Evolutionary conservation across 2,797 vertebrate genomes (phyloP), one percentile per base, ranked within the genome.

Genomic region (Lindbergichthys nudifrons): DNA sequence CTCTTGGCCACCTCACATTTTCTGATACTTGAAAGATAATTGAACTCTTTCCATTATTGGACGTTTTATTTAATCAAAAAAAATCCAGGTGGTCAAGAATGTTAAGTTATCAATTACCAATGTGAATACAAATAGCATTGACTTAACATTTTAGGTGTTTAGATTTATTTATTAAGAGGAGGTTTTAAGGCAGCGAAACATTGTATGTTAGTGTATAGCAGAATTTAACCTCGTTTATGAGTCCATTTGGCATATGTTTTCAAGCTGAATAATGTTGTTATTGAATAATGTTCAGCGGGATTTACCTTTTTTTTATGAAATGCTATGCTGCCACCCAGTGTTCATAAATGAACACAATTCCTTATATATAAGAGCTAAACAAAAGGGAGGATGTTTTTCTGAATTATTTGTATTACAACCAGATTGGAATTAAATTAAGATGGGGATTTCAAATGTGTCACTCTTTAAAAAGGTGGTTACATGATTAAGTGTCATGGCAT

Each of bases 301-400:
- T 50, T 70, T 51, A 12, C 70, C 11, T 11, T 19, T 42, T 65
- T 77, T 70, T 70, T 72, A 52, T 36, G 48, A 73, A 11, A 79
- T 79, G 66, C 70, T 82, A 18, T 91, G 84, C 86, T 92, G 86
- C 86, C 90, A 91, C 66, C 90, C 62, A 60, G 80, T 87, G 92
- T 73, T 64, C 70, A 72, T 14, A 60, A n/a, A 16, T 3, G 1
- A 59, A 10, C 15, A 83, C 8, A 46, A 12, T 18, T 51, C 5
- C 2, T 46, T 10, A 5, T 16, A 13, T 10, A 16, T 15, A 66
- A 18, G 23, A 52, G 65, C 56, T 15, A 10, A 41, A 7, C 70
- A 9, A 9, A 10, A 26, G 2, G 18, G 1, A 26, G 11, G 50
- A 30, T 36, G 32, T 36, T 47, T 32, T 9, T 12, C 23, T 45